Evolutionary conservation across 37 sponge, comb jelly and placozoan species (phyloP).

Genomic region (Axinella damicornis): DNA sequence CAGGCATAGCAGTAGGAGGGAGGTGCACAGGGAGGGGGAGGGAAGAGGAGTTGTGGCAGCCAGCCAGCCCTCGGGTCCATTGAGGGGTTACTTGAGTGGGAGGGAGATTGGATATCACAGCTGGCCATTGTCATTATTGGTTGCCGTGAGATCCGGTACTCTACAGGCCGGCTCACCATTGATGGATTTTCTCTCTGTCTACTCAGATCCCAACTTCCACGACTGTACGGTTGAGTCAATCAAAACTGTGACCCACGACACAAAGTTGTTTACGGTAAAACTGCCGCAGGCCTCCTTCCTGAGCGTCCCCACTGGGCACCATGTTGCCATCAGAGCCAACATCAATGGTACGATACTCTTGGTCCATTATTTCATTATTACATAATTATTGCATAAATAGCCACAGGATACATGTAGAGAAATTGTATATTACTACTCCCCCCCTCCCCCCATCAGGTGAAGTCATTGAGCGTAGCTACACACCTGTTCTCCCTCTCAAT

Average conservation of each 20-base stretch:
- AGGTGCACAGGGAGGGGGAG: too few species aligned
- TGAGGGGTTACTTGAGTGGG: neutral
- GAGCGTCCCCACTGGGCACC: slow-evolving; percentile 85
- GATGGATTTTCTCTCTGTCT: too few species aligned
- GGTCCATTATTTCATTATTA: neutral
- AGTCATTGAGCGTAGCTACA: slow-evolving; percentile 68
- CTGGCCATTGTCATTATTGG: neutral
- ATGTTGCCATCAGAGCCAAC: slow-evolving; percentile 62
- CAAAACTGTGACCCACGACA: slow-evolving; percentile 71
- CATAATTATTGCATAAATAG: too few species aligned
- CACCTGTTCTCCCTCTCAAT: slow-evolving; percentile 44
- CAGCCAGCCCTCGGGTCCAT: too few species aligned
- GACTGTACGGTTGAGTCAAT: slow-evolving; percentile 44
- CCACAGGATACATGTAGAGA: too few species aligned
- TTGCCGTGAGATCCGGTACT: too few species aligned
- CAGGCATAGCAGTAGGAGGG: too few species aligned
- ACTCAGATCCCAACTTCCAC: slow-evolving; percentile 48
- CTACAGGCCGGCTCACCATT: too few species aligned
- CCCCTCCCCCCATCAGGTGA: slow-evolving; percentile 32
- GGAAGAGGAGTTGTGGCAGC: too few species aligned
- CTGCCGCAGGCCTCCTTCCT: slow-evolving; percentile 70
- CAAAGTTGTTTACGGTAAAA: slow-evolving; percentile 75
- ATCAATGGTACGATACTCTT: slow-evolving; percentile 46
- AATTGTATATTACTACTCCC: too few species aligned
- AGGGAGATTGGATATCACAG: neutral